Evolutionary conservation across 37 sponge, comb jelly and placozoan genomes (phyloP).

Genomic region (Corticium candelabrum): DNA sequence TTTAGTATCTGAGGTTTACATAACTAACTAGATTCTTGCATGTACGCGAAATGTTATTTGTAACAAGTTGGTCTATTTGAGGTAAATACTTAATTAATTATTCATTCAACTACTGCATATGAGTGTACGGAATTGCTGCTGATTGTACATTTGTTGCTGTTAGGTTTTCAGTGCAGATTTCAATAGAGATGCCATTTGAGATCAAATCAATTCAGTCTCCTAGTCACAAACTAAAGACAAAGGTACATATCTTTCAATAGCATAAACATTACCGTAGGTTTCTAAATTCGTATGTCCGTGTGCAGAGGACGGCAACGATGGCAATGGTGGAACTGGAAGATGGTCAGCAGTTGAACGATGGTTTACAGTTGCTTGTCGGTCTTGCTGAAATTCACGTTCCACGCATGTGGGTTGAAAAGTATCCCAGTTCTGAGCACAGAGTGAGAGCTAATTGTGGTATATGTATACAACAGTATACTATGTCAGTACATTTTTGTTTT

Average conservation of each 20-base stretch:
- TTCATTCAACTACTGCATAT: too few species aligned
- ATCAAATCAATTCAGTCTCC: constrained; percentile 71
- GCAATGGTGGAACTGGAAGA: constrained; percentile 71
- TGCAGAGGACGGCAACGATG: constrained; percentile 84
- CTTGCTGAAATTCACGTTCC: constrained; percentile 96
- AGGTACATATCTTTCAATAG: constrained; percentile 30
- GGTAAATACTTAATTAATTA: too few species aligned
- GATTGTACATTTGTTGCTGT: neutral
- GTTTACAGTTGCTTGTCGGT: constrained; percentile 72
- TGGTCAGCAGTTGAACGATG: constrained; percentile 37
- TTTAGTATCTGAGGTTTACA: too few species aligned
- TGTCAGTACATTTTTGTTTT: too few species aligned
- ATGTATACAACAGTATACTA: neutral
- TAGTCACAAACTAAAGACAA: constrained; percentile 78
- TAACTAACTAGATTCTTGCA: neutral
- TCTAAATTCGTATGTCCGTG: neutral
- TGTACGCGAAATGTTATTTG: neutral
- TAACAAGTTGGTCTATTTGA: too few species aligned
- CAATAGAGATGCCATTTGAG: constrained; percentile 93
- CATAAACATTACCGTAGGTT: neutral
- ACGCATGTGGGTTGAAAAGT: constrained; percentile 97
- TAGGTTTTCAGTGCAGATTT: constrained; percentile 57
- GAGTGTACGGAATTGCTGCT: neutral
- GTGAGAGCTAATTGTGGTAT: neutral
- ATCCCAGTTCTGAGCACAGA: neutral